Evolutionary conservation across 2,113 vertebrate species (phyloP).

Genomic region (Halichoerus grypus): DNA sequence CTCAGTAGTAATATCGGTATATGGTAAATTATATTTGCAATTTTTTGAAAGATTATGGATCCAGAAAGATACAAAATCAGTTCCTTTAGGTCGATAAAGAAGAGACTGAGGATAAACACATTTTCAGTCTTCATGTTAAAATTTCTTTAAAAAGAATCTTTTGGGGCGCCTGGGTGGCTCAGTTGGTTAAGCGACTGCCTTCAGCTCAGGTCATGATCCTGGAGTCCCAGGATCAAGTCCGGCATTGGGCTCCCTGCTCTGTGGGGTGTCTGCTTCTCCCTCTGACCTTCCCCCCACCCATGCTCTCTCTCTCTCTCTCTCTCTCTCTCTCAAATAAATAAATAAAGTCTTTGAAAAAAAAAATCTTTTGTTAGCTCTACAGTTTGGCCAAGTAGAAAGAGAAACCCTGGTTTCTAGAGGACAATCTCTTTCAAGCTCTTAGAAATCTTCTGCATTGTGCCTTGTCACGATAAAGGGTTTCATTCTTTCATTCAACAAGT

Average conservation of each 20-base stretch:
- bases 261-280: no score
- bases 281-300: no score
- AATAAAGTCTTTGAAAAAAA: no score
- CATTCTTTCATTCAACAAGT: not conserved
- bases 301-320: no score
- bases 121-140: not conserved
- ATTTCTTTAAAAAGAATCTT: not conserved
- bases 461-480: not conserved
- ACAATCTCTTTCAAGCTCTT: not conserved
- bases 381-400: not conserved
- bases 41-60: conserved; percentile 13
- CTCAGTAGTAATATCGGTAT: not conserved
- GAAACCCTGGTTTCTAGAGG: not conserved
- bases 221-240: no score
- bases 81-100: not conserved
- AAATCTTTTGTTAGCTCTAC: not conserved
- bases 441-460: no score
- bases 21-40: not conserved
- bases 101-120: not conserved
- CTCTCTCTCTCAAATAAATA: no score
- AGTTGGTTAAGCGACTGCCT: no score
- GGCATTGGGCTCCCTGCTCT: no score
- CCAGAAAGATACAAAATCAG: not conserved
- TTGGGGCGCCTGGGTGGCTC: no score
- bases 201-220: no score